Base-by-base conservation (phyloP, 2,888 invertebrate species). In the Acrobasis repandana region DNA sequence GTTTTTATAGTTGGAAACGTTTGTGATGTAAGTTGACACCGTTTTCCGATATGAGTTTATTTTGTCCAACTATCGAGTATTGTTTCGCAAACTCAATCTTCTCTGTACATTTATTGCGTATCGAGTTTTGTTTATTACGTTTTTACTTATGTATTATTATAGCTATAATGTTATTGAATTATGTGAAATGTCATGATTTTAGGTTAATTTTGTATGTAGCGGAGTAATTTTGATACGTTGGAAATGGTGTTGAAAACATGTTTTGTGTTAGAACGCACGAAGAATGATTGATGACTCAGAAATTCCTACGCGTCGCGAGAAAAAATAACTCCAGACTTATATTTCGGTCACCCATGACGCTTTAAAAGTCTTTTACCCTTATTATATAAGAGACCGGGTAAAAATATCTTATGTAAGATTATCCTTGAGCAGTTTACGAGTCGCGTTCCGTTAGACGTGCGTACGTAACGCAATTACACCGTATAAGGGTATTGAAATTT, bases 1-100 rank as follows among this genome's bases (percentile, higher is more conserved):
- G 71, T 71, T 72, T 64, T 69, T 64, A 64, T 69, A 70, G 62
- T 63, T 64, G 60, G 68, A 67, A 58, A 64, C 66, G 61, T 69
- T 71, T 78, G 76, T 77, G 70, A 78, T 78, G 78, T 76, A 77
- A 78, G 78, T 78, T 73, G 67, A 71, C 68, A 70, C 67, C 66
- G 65, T 67, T 60, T 51, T 36, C 36, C 50, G n/a, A 9, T 43
- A 28, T 28, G 52, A 46, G 47, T 57, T 57, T 38, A 54, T 18
- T 54, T 18, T 38, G 18, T 38, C 38, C 20, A 54, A 54, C 18
- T 43, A 14, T 10, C 43, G n/a, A 43, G 10, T 50, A 20, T 50
- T 50, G 34, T 54, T 34, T 33, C 36, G 6, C 11, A 38, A 54
- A 54, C 52, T 36, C 43, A 48, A 48, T 48, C 2, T 48, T 16